Percentiles rank a stretch among this genome's conserved stretches.
phyloP scores from a whole-genome alignment of 1,140 invertebrate genomes.

The Radopholus similis region DNA sequence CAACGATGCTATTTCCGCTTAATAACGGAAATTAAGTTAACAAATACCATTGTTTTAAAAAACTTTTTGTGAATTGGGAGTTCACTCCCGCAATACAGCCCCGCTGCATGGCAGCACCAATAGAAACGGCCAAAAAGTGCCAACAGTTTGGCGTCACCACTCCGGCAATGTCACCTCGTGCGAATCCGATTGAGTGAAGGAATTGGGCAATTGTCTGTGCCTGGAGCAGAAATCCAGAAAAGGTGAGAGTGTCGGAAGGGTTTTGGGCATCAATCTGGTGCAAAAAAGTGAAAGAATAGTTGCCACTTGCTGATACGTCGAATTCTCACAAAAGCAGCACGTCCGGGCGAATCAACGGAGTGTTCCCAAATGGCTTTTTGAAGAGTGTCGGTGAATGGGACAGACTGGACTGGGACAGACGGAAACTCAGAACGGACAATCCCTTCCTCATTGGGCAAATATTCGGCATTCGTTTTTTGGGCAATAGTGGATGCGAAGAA shows the following conservation, averaged over 20 bases:
- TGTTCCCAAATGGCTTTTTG: constrained; percentile 32
- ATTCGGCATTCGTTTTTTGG: too few relatives aligned
- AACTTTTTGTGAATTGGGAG: constrained; percentile 49
- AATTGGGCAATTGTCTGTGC: constrained; percentile 31
- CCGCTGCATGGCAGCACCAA: constrained; percentile 61
- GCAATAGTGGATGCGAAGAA: too few relatives aligned
- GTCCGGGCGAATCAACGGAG: constrained; percentile 18
- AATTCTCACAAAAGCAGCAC: constrained; percentile 28
- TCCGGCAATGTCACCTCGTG: constrained; percentile 61
- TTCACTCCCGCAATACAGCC: constrained; percentile 69
- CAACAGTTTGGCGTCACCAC: constrained; percentile 32
- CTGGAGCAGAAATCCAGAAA: constrained; percentile 16
- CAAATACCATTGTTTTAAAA: neutral
- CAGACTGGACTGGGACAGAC: constrained; percentile 29
- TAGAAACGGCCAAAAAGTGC: constrained; percentile 33
- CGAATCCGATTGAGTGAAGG: constrained; percentile 64
- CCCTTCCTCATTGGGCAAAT: constrained; percentile 1
- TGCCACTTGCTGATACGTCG: constrained; percentile 3
- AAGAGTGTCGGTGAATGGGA: constrained; percentile 24
- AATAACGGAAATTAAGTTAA: constrained; percentile 5
- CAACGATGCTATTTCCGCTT: constrained; percentile 73
- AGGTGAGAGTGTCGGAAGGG: constrained; percentile 26
- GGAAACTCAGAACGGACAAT: constrained; percentile 31
- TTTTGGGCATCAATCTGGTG: constrained; percentile 34
- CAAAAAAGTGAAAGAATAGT: constrained; percentile 1